These are phyloP conservation scores for Pelobates fuscus DNA, from an alignment of 2,113 vertebrate genomes.

Conservation along the genomic window DNA sequence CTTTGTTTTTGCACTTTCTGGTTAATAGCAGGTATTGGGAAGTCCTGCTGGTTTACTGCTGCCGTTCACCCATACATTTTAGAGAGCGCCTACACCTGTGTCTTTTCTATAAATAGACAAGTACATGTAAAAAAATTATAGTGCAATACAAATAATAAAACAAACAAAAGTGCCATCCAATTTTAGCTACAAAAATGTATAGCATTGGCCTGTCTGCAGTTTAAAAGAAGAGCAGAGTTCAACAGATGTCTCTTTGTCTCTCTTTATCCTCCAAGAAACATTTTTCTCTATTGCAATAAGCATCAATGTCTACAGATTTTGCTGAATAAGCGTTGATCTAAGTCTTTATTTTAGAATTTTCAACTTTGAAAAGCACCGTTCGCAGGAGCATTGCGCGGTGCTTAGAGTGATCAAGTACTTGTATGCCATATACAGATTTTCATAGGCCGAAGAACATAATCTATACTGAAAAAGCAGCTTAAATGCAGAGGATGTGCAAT, in stretches of 20 bases:
- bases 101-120: too few relatives aligned
- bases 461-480: neutral
- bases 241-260: neutral
- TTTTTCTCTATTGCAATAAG: neutral
- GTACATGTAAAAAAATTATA: neutral
- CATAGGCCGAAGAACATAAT: neutral
- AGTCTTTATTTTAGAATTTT: neutral
- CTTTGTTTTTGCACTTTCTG: too few relatives aligned
- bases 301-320: neutral
- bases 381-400: neutral
- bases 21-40: too few relatives aligned
- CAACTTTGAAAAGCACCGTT: neutral
- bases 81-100: too few relatives aligned
- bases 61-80: too few relatives aligned
- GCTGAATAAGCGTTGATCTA: neutral
- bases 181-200: neutral
- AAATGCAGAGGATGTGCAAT: neutral
- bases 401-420: neutral
- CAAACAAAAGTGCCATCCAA: neutral
- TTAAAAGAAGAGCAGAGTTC: neutral
- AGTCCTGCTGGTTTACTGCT: too few relatives aligned
- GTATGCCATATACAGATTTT: constrained; percentile 1
- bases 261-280: neutral
- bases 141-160: neutral
- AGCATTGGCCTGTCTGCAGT: neutral